Evolutionary conservation across 2,113 vertebrate species (phyloP), one percentile per base, ranked within the genome.

Genomic region (Nothocercus julius): DNA sequence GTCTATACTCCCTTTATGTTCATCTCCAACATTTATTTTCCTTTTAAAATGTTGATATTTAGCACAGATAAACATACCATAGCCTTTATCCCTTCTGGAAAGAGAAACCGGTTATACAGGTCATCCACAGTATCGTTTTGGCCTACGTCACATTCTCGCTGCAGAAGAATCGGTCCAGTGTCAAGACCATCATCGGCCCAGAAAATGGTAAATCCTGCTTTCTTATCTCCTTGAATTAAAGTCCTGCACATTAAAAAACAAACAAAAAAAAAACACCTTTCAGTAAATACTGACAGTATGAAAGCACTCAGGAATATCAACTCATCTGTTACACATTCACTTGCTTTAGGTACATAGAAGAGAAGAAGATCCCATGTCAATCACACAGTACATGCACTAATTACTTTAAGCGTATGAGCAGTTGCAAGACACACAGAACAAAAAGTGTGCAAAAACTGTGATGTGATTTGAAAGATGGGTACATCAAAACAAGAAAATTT

Each of bases 151-250:
- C 99, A 99, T 56, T 99, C 98, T 61, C 95, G 97, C 97, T 99
- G 99, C 92, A 99, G 98, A 91, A 99, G 98, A 89, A 99, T 98
- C 10, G 99, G 99, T 63, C 99, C 99, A 2, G 99, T 99, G 94
- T 99, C 99, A 96, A 99, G 98, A 16, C 99, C 99, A 30, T 99
- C 98, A 69, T 99, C 99, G 25, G 99, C 99, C 99, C 99, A 99
- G 98, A 99, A 99, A 92, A 99, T 95, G 17, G 98, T 98, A 97
- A 99, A 99, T 22, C 99, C 99, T 32, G 98, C 99, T 93, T 98
- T 98, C 95, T 98, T 98, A 91, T 99, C 99, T 30, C 99, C 99
- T 36, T 99, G 98, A 95, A 99, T 99, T 80, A 99, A 98, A 85
- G 99, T 99, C 99, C 99, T 99, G 95, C 44, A 69, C 47, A 96